Percentiles rank a stretch among this genome's conserved stretches.
phyloP scores from a whole-genome alignment of 2,113 vertebrate species.

The Microtus oregoni region DNA sequence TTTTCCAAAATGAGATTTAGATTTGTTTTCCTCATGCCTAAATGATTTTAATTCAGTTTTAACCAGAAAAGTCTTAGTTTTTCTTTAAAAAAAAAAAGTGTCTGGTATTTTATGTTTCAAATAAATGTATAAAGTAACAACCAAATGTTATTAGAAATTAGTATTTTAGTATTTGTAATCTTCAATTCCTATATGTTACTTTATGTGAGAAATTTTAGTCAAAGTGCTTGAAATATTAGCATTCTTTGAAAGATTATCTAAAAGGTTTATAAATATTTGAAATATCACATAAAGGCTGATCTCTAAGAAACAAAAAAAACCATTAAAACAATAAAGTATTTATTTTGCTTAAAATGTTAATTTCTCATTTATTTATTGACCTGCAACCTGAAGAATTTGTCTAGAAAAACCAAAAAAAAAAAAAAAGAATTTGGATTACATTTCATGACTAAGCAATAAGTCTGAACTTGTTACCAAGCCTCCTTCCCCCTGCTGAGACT shows the following conservation, averaged over 20 bases:
- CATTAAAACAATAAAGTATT: constrained; percentile 92
- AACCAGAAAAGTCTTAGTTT: constrained; percentile 68
- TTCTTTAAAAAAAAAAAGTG: constrained; percentile 50
- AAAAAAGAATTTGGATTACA: constrained; percentile 43
- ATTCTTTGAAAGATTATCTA: constrained; percentile 83
- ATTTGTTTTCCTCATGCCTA: constrained; percentile 66
- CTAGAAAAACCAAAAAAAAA: too few relatives aligned
- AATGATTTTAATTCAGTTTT: constrained; percentile 78
- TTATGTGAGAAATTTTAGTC: constrained; percentile 84
- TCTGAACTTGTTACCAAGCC: background rate
- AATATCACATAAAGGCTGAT: constrained; percentile 87
- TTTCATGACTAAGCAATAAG: constrained; percentile 23
- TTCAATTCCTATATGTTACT: constrained; percentile 78
- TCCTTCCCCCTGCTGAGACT: background rate
- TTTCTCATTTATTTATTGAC: constrained; percentile 62
- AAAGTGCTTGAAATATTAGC: constrained; percentile 84
- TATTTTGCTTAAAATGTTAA: constrained; percentile 89
- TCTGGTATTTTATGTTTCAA: constrained; percentile 77
- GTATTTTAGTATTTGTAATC: constrained; percentile 78
- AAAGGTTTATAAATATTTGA: constrained; percentile 85
- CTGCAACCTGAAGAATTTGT: constrained; percentile 53
- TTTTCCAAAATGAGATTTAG: constrained; percentile 71
- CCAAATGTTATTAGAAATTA: constrained; percentile 78
- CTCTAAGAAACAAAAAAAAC: constrained; percentile 76
- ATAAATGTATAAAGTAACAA: constrained; percentile 81